Conservation (phyloP, 2,113 vertebrate species). For the Oryzias curvinotus region DNA sequence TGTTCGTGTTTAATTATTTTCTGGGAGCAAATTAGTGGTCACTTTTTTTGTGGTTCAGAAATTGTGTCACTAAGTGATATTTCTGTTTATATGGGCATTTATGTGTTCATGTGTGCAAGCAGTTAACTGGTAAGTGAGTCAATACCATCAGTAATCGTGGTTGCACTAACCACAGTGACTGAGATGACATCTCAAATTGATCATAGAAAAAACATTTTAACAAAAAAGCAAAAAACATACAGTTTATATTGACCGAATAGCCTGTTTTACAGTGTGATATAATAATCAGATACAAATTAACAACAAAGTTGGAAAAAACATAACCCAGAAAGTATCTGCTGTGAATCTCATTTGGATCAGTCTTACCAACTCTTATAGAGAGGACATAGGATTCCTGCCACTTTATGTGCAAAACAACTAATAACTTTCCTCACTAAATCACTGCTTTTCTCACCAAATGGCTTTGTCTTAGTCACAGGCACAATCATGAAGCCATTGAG, state of each 20-base stretch:
- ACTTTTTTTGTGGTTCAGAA: slow-evolving; percentile 41
- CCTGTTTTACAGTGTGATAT: no score
- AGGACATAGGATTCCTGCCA: neutral
- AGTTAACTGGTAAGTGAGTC: slow-evolving; percentile 45
- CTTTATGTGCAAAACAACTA: neutral
- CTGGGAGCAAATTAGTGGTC: slow-evolving; percentile 37
- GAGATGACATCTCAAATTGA: slow-evolving; percentile 34
- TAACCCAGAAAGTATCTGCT: no score
- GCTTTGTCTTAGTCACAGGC: slow-evolving; percentile 40
- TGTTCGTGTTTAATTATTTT: slow-evolving; percentile 49
- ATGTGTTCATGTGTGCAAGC: slow-evolving; percentile 11
- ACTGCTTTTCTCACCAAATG: slow-evolving; percentile 25
- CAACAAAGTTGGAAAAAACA: no score
- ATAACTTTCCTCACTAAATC: slow-evolving; percentile 10
- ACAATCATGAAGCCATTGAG: slow-evolving; percentile 40
- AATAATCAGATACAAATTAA: no score
- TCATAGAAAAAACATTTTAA: slow-evolving; percentile 22
- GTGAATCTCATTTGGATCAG: no score
- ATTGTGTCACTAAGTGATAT: slow-evolving; percentile 33
- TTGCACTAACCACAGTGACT: slow-evolving; percentile 36
- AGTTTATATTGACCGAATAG: neutral
- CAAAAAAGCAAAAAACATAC: neutral
- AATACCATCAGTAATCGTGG: slow-evolving; percentile 48
- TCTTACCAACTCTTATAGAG: no score
- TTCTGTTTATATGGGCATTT: slow-evolving; percentile 18